A percentile compares a stretch with the other conserved stretches of the same genome.
Evolutionary conservation across 2,888 invertebrate genomes (phyloP).

Genomic region (Octonoba sinensis): DNA sequence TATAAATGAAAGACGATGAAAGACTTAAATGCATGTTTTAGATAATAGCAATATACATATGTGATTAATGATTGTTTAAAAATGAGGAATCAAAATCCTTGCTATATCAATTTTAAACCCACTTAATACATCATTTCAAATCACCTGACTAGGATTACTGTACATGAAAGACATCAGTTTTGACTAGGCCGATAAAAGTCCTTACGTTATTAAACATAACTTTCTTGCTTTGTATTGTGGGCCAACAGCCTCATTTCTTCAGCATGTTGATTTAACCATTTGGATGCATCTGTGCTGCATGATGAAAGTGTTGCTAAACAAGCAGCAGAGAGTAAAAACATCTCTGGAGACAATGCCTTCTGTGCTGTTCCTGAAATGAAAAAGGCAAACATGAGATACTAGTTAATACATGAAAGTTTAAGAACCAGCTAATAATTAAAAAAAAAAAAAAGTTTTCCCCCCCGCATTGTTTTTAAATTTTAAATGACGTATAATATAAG

Average conservation of each 20-base stretch:
- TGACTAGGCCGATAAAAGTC: constrained; percentile 11
- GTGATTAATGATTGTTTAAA: too few species aligned
- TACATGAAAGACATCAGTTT: constrained; percentile 33
- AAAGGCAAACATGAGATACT: not conserved
- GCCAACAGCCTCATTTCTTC: constrained; percentile 52
- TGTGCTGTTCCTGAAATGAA: constrained; percentile 43
- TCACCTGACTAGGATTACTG: constrained; percentile 29
- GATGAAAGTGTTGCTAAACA: constrained; percentile 49
- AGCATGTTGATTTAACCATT: constrained; percentile 45
- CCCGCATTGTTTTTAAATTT: too few species aligned
- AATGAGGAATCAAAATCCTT: too few species aligned
- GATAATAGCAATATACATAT: too few species aligned
- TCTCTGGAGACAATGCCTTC: constrained; percentile 52
- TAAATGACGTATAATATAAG: too few species aligned
- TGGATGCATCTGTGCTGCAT: constrained; percentile 30
- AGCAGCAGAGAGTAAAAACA: constrained; percentile 51
- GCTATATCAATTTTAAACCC: too few species aligned
- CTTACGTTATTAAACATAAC: constrained; percentile 34
- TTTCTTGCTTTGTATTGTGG: constrained; percentile 43
- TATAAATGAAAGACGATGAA: too few species aligned
- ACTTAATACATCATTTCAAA: too few species aligned
- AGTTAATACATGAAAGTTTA: too few species aligned
- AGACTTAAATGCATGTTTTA: too few species aligned
- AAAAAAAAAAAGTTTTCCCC: too few species aligned
- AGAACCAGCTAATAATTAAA: too few species aligned